Conservation (phyloP, 2,888 invertebrate genomes). For the Pachliopta kotzebuea region DNA sequence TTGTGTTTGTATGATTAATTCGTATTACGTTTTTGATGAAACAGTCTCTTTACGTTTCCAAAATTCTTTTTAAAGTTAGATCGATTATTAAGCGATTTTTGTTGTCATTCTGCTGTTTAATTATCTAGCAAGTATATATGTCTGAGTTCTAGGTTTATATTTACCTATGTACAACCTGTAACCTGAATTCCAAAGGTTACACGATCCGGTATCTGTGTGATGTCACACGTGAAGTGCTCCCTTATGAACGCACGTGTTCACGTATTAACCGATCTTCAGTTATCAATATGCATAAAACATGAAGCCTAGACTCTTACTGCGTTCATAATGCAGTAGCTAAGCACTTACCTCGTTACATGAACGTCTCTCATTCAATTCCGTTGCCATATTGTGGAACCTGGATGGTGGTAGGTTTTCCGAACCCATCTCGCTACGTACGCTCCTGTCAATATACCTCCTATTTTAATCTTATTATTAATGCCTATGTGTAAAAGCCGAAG, state of each 20-base stretch:
- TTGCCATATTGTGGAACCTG: neutral
- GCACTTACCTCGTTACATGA: neutral
- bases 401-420: neutral
- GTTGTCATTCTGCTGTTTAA: too few relatives aligned
- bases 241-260: slow-evolving; percentile 17
- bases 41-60: too few relatives aligned
- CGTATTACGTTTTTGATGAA: too few relatives aligned
- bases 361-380: neutral
- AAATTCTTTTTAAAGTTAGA: too few relatives aligned
- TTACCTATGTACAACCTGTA: neutral
- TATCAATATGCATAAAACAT: slow-evolving; percentile 11
- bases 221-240: slow-evolving; percentile 6
- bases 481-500: too few relatives aligned
- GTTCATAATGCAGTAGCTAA: neutral
- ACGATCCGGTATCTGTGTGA: slow-evolving; percentile 5
- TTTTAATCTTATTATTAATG: too few relatives aligned
- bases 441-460: too few relatives aligned
- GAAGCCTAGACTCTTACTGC: neutral
- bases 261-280: slow-evolving; percentile 2
- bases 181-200: slow-evolving; percentile 10
- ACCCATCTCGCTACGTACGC: too few relatives aligned
- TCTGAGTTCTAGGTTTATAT: neutral
- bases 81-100: too few relatives aligned
- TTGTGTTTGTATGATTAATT: too few relatives aligned
- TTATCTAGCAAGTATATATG: too few relatives aligned